Percentiles rank a stretch among this genome's conserved stretches.
Evolutionary conservation across 2,888 invertebrate genomes (phyloP).

Genomic region (Torymus auratus): DNA sequence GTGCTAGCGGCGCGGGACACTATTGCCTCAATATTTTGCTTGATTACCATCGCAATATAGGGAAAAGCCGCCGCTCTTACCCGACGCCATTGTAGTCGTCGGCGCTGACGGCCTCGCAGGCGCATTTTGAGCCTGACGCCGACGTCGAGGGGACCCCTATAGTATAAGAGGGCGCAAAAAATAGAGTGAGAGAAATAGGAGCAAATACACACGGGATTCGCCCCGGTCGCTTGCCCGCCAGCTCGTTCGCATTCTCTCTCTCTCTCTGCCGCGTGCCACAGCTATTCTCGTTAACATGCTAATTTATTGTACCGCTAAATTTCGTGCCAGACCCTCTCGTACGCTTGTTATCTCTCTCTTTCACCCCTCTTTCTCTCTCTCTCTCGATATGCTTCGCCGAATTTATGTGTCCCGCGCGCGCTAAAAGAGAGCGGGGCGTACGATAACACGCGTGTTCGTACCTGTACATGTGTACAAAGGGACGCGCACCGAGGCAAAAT

Average conservation of each 20-base stretch:
- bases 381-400: neutral
- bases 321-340: constrained; percentile 57
- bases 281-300: constrained; percentile 73
- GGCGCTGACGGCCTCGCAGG: constrained; percentile 8
- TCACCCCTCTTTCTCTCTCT: constrained; percentile 40
- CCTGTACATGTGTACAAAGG: no score
- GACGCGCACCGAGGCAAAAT: constrained; percentile 16
- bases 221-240: neutral
- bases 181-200: constrained; percentile 31
- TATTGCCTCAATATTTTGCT: constrained; percentile 74
- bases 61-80: constrained; percentile 67
- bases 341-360: constrained; percentile 6
- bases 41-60: constrained; percentile 72
- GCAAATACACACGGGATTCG: constrained; percentile 52
- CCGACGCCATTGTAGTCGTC: neutral
- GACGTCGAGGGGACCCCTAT: constrained; percentile 30
- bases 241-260: constrained; percentile 60
- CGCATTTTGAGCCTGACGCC: constrained; percentile 42
- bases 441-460: no score
- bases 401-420: neutral
- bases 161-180: constrained; percentile 19
- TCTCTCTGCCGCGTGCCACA: constrained; percentile 30
- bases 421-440: no score
- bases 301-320: constrained; percentile 74
- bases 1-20: constrained; percentile 42